phyloP scores from a whole-genome alignment of 2,797 vertebrate genomes.

The Oreochromis grahami region DNA sequence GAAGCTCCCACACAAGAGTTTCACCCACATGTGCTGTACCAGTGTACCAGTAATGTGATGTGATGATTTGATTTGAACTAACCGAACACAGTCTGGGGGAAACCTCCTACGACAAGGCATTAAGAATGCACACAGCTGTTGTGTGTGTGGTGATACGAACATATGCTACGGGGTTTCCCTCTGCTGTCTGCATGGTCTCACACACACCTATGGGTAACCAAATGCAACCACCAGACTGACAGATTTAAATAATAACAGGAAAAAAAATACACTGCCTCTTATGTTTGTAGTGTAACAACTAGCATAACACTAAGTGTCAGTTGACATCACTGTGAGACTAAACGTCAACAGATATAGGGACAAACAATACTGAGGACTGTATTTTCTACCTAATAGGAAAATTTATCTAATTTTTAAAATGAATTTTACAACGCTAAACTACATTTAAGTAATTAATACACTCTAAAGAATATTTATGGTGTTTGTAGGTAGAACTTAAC shows the following conservation, averaged over 20 bases:
- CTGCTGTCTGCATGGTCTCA: not conserved
- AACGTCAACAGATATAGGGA: no score
- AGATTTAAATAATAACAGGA: not conserved
- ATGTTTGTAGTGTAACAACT: not conserved
- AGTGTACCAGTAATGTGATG: not conserved
- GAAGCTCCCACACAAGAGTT: not conserved
- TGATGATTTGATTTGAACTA: not conserved
- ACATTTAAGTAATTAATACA: no score
- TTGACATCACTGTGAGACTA: no score
- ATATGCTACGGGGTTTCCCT: not conserved
- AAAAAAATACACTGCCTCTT: not conserved
- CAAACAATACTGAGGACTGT: no score
- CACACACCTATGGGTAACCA: not conserved
- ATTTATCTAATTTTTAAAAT: no score
- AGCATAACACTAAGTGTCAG: not conserved
- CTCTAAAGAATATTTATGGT: no score
- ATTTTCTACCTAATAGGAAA: no score
- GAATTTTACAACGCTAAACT: no score
- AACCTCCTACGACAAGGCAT: not conserved
- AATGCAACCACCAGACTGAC: not conserved
- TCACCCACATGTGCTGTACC: not conserved
- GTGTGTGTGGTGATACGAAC: not conserved
- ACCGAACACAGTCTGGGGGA: not conserved
- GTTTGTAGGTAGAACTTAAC: no score
- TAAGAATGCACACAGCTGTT: not conserved